phyloP scores from a whole-genome alignment of 2,113 vertebrate genomes.

The Thomomys bottae region DNA sequence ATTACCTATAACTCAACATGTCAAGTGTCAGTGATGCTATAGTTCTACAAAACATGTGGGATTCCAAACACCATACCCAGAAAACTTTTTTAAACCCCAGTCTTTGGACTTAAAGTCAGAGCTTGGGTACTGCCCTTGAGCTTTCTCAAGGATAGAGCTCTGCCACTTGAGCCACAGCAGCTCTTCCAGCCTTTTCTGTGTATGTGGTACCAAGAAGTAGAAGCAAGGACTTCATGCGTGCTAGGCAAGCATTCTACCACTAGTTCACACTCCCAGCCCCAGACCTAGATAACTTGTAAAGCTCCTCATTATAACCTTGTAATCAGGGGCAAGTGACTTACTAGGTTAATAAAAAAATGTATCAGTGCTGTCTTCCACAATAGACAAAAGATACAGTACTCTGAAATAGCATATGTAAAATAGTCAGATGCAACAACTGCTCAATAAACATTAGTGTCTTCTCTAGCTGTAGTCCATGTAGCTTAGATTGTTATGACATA shows the following conservation, averaged over 20 bases:
- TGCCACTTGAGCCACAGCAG: no score
- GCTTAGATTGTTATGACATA: slow-evolving; percentile 37
- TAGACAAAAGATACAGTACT: background rate
- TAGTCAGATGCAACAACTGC: background rate
- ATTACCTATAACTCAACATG: background rate
- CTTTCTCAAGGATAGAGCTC: no score
- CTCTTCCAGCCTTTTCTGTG: no score
- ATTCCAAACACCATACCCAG: slow-evolving; percentile 28
- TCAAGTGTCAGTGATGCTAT: background rate
- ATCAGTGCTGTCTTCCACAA: background rate
- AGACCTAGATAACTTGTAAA: slow-evolving; percentile 35
- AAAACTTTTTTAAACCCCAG: no score
- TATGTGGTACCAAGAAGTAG: no score
- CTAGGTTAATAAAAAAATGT: background rate
- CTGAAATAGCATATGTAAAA: background rate
- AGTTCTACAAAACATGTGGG: background rate
- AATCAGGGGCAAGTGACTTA: background rate
- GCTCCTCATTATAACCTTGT: slow-evolving; percentile 5
- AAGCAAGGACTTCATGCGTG: no score
- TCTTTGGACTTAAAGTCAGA: no score
- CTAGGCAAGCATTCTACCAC: no score
- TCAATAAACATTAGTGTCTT: slow-evolving; percentile 41
- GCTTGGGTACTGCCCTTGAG: no score
- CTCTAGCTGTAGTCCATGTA: background rate
- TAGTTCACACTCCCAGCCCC: no score